phyloP scores from a whole-genome alignment of 2,113 vertebrate species.

The Delphinapterus leucas region DNA sequence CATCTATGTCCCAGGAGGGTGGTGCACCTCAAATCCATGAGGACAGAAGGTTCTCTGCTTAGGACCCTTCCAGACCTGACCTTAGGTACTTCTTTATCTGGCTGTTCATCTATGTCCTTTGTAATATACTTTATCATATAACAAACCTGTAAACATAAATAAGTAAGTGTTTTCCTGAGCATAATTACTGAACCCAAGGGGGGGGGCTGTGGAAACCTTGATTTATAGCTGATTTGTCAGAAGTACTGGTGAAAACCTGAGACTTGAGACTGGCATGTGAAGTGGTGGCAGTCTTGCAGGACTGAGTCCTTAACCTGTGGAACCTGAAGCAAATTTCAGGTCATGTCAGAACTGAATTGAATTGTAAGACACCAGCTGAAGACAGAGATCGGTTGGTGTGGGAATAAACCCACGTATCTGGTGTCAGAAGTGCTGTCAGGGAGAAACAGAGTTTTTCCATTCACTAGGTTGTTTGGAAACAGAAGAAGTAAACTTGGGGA shows the following conservation, averaged over 20 bases:
- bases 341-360: background rate
- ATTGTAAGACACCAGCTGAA: background rate
- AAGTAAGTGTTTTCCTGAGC: background rate
- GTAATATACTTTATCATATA: background rate
- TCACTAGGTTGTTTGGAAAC: background rate
- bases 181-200: background rate
- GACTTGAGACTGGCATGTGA: background rate
- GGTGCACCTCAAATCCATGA: background rate
- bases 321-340: background rate
- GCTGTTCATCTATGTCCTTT: background rate
- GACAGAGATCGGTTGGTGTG: background rate
- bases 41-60: background rate
- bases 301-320: background rate
- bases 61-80: background rate
- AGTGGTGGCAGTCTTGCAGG: background rate
- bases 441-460: background rate
- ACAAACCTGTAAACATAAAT: background rate
- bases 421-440: background rate
- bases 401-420: background rate
- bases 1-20: background rate
- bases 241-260: background rate
- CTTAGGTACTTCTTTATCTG: background rate
- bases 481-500: background rate
- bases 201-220: background rate
- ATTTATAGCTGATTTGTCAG: background rate